phyloP scores from a whole-genome alignment of 2,113 vertebrate genomes.

The Nansenia antarctica region DNA sequence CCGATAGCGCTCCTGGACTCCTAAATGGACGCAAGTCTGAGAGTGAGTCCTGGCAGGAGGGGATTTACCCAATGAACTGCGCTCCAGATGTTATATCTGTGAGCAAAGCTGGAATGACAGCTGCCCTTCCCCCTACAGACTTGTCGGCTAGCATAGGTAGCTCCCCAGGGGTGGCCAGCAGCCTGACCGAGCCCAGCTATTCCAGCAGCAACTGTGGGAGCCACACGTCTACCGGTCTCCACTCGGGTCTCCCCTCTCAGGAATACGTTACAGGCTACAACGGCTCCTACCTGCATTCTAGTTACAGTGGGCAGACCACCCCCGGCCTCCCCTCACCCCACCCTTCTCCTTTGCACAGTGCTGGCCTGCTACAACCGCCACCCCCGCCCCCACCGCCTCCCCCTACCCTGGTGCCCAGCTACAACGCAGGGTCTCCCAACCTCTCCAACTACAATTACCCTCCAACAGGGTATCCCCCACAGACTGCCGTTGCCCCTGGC shows the following conservation, averaged over 20 bases:
- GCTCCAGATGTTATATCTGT: slow-evolving; percentile 92
- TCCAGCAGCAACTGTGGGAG: slow-evolving; percentile 96
- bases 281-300: slow-evolving; percentile 94
- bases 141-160: slow-evolving; percentile 92
- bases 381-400: slow-evolving; percentile 83
- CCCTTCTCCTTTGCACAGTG: slow-evolving; percentile 93
- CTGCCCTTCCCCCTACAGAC: slow-evolving; percentile 90
- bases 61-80: slow-evolving; percentile 97
- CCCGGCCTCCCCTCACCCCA: slow-evolving; percentile 93
- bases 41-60: slow-evolving; percentile 95
- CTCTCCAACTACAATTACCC: slow-evolving; percentile 95
- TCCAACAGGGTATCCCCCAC: slow-evolving; percentile 90
- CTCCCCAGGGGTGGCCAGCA: slow-evolving; percentile 92
- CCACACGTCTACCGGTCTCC: slow-evolving; percentile 89
- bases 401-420: slow-evolving; percentile 89
- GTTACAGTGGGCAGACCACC: slow-evolving; percentile 90
- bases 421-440: slow-evolving; percentile 91
- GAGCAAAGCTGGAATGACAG: slow-evolving; percentile 93
- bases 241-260: slow-evolving; percentile 96
- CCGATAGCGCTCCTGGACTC: slow-evolving; percentile 86
- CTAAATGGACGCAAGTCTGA: slow-evolving; percentile 95
- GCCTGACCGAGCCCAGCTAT: slow-evolving; percentile 92
- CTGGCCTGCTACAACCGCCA: slow-evolving; percentile 91
- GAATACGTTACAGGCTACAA: slow-evolving; percentile 96
- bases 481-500: slow-evolving; percentile 89